Base-by-base conservation (phyloP, 2,113 vertebrate species). In the Pygoscelis antarcticus region DNA sequence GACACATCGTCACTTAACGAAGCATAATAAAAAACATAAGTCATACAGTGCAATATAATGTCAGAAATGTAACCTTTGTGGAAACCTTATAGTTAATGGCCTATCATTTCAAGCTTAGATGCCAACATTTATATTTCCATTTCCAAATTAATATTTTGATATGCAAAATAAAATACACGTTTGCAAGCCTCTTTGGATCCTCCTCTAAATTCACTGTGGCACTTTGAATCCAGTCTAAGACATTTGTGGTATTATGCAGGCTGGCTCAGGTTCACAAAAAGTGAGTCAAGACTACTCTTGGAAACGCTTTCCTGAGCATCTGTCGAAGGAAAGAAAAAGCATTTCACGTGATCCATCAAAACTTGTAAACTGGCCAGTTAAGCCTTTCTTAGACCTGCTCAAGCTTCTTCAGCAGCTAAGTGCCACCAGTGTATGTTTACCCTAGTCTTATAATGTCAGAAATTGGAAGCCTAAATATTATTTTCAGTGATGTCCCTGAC, bases 31-130 rank as follows among this genome's bases (percentile, higher is more conserved):
- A 57, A 34, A 23, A 8, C 51, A 52, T 16, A 12, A 74, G n/a
- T n/a, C 9, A 1, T 9, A 22, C 0, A 0, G 30, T 14, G 66
- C 38, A 22, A 26, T 12, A 1, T 51, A 42, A 12, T 1, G 3
- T 16, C 44, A 77, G 76, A 26, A 58, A 32, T 2, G 1, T 30
- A 80, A 54, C 30, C 46, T 40, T 4, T 2, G 7, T 15, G 54
- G 55, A 78, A 66, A 30, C 4, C 51, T 64, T 22, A 7, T 2
- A 9, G 0, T 16, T 42, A 15, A 22, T 2, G 14, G 3, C 7
- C 9, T 2, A 0, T 17, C n/a, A 30, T 44, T 38, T 13, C 66
- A 62, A 40, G 32, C 11, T 55, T 16, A 47, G 64, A 22, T 15
- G 29, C 32, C 64, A 42, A 22, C 42, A 13, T 7, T 71, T 47